Evolutionary conservation across 1,140 invertebrate genomes (phyloP), one percentile per base, ranked within the genome.

Genomic region (Leucophenga varia): DNA sequence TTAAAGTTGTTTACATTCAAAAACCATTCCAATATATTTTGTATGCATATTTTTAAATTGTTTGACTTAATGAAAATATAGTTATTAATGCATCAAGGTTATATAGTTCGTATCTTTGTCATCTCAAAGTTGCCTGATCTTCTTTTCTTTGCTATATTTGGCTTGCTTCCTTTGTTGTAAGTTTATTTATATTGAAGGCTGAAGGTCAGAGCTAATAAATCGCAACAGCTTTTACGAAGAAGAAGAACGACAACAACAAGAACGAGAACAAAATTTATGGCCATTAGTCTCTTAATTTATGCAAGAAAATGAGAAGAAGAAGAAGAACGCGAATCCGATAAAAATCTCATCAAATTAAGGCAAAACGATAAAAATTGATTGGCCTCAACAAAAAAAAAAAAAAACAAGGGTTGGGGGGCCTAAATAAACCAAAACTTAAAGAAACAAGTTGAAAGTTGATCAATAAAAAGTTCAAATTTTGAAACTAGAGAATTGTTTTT

Each of bases 291-390:
- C 41, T 64, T 57, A 64, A 65, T 64, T 64, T 64, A 64, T 65
- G 55, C 61, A 58, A 51, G 50, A 46, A 46, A 45, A 47, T 47
- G 19, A 37, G 17, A 31, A 44, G 18, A 34, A 38, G 30, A 36
- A 28, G 21, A 21, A 44, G 36, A 52, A 44, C 52, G 52, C 55
- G 47, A 64, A 55, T 48, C 55, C 57, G 55, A 64, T 64, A 64
- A 64, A 64, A 64, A 64, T 65, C 61, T 60, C 57, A 64, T 64
- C 54, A 64, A 64, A 61, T 64, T 65, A 64, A 64, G 38, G 54
- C 61, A 64, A 61, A n/a, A 61, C 61, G 57, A 61, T 64, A 64
- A 64, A 64, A 64, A 51, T 61, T 64, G 54, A 64, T 64, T 64
- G 61, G 57, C 4, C 32, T 34, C 5, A 34, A 34, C 32, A 37